Percentiles rank a stretch among this genome's conserved stretches.
Conservation (phyloP, 1,140 invertebrate genomes). For the Coelopa frigida region DNA sequence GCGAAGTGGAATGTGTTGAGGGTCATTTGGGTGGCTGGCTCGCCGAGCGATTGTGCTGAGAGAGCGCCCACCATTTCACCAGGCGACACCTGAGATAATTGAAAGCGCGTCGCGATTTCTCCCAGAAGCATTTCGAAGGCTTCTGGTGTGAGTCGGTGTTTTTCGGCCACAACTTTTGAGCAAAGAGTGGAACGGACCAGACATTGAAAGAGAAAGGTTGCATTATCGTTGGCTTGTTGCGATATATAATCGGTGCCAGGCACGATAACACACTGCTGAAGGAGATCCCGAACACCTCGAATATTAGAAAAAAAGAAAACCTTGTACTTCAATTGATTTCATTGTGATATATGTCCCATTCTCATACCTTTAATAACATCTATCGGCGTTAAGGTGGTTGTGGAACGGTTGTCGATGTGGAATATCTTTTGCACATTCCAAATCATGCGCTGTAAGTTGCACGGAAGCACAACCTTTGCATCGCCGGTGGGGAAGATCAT, state of each 20-base stretch:
- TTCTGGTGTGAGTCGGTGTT: constrained; percentile 82
- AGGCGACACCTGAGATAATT: constrained; percentile 84
- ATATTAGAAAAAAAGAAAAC: too few relatives aligned
- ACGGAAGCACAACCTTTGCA: constrained; percentile 84
- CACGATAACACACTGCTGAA: constrained; percentile 85
- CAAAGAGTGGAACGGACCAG: constrained; percentile 88
- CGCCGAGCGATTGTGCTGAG: constrained; percentile 93
- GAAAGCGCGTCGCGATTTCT: constrained; percentile 95
- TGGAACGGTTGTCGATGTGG: constrained; percentile 85
- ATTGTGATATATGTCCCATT: not conserved
- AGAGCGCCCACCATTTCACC: constrained; percentile 98
- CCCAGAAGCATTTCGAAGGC: constrained; percentile 98
- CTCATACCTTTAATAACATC: constrained; percentile 50
- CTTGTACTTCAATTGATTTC: too few relatives aligned
- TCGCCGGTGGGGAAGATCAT: constrained; percentile 75
- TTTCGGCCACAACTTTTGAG: constrained; percentile 87
- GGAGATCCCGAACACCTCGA: constrained; percentile 73
- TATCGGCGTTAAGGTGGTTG: constrained; percentile 85
- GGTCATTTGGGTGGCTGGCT: constrained; percentile 99
- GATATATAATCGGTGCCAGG: constrained; percentile 86
- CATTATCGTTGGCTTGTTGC: constrained; percentile 93
- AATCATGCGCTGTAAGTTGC: constrained; percentile 94
- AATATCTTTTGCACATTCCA: constrained; percentile 99
- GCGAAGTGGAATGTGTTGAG: constrained; percentile 99
- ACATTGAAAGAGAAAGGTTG: constrained; percentile 91